Conservation (phyloP, 2,797 vertebrate genomes). For the Xyrichtys novacula region DNA sequence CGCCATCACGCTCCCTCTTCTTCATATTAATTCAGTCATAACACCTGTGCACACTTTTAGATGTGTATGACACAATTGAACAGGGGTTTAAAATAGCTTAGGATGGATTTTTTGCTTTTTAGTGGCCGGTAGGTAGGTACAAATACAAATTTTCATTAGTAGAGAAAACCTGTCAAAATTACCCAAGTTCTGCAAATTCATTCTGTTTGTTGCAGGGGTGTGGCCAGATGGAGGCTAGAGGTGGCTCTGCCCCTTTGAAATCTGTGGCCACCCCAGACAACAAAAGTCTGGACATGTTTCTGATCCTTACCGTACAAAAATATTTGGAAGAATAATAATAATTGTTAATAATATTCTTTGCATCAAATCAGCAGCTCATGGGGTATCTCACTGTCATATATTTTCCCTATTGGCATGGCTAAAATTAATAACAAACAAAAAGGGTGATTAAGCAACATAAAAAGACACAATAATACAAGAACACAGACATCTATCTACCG, state of each 20-base stretch:
- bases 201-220: no score
- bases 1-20: background rate
- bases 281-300: no score
- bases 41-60: background rate
- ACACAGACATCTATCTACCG: constrained; percentile 36
- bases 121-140: no score
- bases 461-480: constrained; percentile 6
- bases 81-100: background rate
- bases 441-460: background rate
- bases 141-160: no score
- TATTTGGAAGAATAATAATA: no score
- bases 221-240: no score
- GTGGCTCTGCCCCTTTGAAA: no score
- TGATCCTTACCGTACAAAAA: no score
- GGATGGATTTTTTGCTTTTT: background rate
- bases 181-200: no score
- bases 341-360: background rate
- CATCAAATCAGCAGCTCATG: background rate
- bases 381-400: no score
- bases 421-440: background rate
- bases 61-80: background rate
- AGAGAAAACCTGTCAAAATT: no score
- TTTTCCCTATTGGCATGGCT: background rate
- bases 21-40: background rate
- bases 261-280: no score